Evolutionary conservation across 2,113 vertebrate genomes (phyloP), one percentile per base, ranked within the genome.

Genomic region (Python bivittatus): DNA sequence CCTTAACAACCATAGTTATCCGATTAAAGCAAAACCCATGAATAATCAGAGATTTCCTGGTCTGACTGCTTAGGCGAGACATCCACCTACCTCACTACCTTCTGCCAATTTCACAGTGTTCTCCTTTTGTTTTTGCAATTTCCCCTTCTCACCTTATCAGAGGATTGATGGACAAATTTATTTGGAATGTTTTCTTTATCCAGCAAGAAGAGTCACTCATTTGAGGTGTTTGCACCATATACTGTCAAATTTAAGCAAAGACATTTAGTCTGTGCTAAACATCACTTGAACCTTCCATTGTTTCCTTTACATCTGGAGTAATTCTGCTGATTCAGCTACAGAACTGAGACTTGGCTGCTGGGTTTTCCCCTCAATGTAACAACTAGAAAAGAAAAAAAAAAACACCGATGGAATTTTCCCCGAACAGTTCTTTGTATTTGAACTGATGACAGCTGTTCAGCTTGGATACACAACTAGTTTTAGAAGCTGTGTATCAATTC

Each of bases 291-390:
- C n/a, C 68, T 91, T 84, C 23, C 86, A 91, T 83, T 91, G 4
- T 53, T 91, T 84, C 42, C 56, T 27, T 68, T 60, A 38, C 44
- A 88, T 79, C 57, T 84, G 29, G 64, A 53, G 61, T 92, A 92
- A 90, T 90, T 93, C 60, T 88, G 33, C 42, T 86, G 86, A 88
- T 93, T 90, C 86, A 23, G 22, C 61, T 84, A 27, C n/a, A 93
- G 52, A 83, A 61, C 42, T 84, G 72, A 53, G 12, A 72, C 56
- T 52, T 88, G 54, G 72, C 44, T 84, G 4, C 27, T 64, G 84
- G 29, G 4, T n/a, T 88, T 61, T 42, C 48, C 17, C 42, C 23
- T 92, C 61, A 57, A n/a, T 60, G 58, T 60, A 22, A 60, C 23
- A 4, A 17, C 58, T 52, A 53, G 44, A n/a, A 83, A 58, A 42